phyloP scores from a whole-genome alignment of 2,797 vertebrate species.

The Hapalemur alaotrensis region DNA sequence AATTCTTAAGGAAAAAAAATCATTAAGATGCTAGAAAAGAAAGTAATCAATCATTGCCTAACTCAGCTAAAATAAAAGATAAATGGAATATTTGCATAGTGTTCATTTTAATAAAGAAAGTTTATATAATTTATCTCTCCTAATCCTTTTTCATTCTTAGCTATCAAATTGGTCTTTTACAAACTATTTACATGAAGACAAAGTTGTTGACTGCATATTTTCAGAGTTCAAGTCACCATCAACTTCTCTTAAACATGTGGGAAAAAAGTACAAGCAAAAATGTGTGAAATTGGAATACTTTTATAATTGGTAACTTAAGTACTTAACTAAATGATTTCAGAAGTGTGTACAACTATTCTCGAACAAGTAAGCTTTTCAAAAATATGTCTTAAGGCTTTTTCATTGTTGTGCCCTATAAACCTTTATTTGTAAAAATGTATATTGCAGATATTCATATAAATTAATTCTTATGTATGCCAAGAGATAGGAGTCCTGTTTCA shows the following conservation, averaged over 20 bases:
- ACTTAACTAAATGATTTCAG: not conserved
- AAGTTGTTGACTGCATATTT: constrained; percentile 19
- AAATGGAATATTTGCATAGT: constrained; percentile 51
- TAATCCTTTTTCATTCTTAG: constrained; percentile 51
- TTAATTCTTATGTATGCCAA: no score
- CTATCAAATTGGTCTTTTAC: constrained; percentile 23
- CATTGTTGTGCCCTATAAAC: not conserved
- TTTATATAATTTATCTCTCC: constrained; percentile 32
- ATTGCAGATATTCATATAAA: not conserved
- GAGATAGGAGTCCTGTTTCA: no score
- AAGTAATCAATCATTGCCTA: constrained; percentile 36
- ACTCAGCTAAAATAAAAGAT: constrained; percentile 40
- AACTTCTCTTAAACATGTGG: not conserved
- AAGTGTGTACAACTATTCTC: not conserved
- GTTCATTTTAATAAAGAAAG: constrained; percentile 45
- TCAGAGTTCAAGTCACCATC: not conserved
- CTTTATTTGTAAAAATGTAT: not conserved
- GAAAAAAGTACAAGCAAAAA: not conserved
- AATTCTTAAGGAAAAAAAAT: not conserved
- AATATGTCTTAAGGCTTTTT: not conserved
- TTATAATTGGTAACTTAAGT: not conserved
- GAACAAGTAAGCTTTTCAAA: not conserved
- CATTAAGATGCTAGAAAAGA: not conserved
- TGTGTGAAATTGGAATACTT: not conserved
- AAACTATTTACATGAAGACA: constrained; percentile 37